Evolutionary conservation across 2,113 vertebrate genomes (phyloP).

Genomic region (Macaca nemestrina): DNA sequence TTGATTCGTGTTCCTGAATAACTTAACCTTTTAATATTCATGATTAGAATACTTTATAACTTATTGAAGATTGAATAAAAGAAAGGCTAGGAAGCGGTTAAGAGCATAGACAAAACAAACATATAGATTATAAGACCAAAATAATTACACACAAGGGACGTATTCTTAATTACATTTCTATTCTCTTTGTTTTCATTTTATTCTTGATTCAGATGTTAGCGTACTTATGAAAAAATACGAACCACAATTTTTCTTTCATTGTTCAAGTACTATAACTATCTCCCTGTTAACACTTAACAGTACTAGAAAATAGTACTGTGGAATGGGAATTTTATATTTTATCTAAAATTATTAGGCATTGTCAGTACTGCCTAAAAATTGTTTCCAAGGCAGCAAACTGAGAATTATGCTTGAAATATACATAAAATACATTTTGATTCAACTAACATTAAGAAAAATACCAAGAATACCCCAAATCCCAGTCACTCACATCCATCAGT

Average conservation of each 20-base stretch:
- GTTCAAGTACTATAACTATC: not conserved
- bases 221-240: not conserved
- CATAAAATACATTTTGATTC: not conserved
- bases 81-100: not conserved
- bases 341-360: not conserved
- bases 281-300: not conserved
- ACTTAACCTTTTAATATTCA: not conserved
- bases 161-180: not conserved
- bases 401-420: conserved; percentile 5
- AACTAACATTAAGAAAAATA: not conserved
- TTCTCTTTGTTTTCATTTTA: not conserved
- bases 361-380: not conserved
- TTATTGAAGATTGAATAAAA: not conserved
- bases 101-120: not conserved
- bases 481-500: not conserved
- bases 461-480: not conserved
- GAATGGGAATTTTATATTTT: not conserved
- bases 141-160: not conserved
- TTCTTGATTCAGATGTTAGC: not conserved
- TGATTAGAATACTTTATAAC: not conserved
- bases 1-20: not conserved
- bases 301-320: not conserved
- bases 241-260: not conserved
- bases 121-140: not conserved
- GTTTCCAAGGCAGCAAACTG: not conserved